A percentile compares a stretch with the other conserved stretches of the same genome.
Evolutionary conservation across 1,140 invertebrate genomes (phyloP).

Genomic region (Neotoxoptera formosana): DNA sequence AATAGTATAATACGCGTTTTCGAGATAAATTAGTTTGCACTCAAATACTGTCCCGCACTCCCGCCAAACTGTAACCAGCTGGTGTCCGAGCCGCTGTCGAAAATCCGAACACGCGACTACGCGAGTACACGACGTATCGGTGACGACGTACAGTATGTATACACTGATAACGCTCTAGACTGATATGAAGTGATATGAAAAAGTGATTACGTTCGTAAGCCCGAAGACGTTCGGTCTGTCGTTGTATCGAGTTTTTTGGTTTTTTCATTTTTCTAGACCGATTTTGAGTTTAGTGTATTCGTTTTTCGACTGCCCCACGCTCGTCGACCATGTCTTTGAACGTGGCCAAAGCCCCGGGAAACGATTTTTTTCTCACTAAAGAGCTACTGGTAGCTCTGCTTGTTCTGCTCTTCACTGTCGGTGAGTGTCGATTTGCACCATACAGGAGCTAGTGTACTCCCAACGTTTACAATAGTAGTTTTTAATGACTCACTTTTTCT

Average conservation of each 20-base stretch:
- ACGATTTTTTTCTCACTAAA: conserved; percentile 18
- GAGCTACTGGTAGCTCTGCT: conserved; percentile 5
- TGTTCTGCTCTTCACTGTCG: neutral
- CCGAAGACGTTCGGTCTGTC: neutral
- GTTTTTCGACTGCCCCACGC: neutral
- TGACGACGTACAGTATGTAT: neutral
- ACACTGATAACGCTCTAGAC: neutral
- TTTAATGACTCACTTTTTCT: neutral
- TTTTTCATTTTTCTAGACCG: neutral
- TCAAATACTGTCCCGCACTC: neutral
- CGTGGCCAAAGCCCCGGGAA: neutral
- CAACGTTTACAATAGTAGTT: neutral
- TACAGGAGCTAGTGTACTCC: neutral
- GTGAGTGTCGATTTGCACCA: neutral
- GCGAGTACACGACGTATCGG: neutral
- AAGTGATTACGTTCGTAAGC: neutral
- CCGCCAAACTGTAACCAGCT: too few relatives aligned
- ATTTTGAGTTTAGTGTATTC: neutral
- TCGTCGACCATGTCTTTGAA: conserved; percentile 28
- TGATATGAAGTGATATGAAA: neutral
- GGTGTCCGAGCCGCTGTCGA: neutral
- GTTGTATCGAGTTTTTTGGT: too few relatives aligned
- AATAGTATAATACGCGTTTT: neutral
- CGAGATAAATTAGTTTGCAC: neutral
- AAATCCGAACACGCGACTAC: neutral